Evolutionary conservation across 2,888 invertebrate genomes (phyloP), one percentile per base, ranked within the genome.

Genomic region (Ormia ochracea): DNA sequence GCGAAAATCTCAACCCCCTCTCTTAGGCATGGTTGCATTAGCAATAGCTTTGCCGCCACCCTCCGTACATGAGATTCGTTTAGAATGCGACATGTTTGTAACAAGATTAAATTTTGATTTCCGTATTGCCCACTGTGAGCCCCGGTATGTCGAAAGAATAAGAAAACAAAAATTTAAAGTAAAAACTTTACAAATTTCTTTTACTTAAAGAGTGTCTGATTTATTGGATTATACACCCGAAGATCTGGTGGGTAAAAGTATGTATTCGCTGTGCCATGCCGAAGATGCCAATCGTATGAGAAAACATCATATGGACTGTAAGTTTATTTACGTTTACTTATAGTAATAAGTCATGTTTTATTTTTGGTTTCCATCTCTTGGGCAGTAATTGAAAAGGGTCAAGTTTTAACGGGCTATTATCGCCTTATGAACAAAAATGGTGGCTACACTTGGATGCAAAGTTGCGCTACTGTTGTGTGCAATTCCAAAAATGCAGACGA

Each of bases 11-110:
- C 94, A 96, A 63, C 96, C 96, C 12, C 94, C 96, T 6, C 91
- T 97, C 31, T 90, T 98, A 84, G 98, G 98, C 23, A 95, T 98
- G 95, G 97, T 98, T 74, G 98, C 96, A 4, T 89, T 98, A 85
- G 98, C 98, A 83, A 98, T 98, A 84, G 98, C 98, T 9, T 91
- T 98, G 83, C 98, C 98, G 52, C 98, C 98, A 10, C 98, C 98
- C 10, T 98, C 97, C 82, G 97, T 98, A 82, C 98, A 98, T 89
- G 98, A 98, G 91, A 97, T 98, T 85, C 93, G 98, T 84, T 92
- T 98, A 85, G 98, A 98, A 90, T 94, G 96, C 68, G 97, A 97
- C 89, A 96, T 96, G 96, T 98, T 98, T 90, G 98, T 98, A 85
- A 98, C 97, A 78, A 93, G 98, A 87, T 95, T 98, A 87, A 96